phyloP scores from a whole-genome alignment of 2,113 vertebrate genomes.

The Canis aureus region DNA sequence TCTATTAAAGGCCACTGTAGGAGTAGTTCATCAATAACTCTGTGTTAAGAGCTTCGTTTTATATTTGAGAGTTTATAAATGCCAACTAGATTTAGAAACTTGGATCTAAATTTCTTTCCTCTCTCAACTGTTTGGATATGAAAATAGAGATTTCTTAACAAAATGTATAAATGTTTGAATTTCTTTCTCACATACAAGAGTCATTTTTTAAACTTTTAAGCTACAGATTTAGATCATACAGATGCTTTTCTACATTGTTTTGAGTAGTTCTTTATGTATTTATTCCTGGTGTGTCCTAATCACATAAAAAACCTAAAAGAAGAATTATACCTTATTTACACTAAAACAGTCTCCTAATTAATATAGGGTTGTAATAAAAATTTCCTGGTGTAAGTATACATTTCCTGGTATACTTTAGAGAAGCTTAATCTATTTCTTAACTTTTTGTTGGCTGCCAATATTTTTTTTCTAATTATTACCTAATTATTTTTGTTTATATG shows the following conservation, averaged over 20 bases:
- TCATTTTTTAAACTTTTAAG: neutral
- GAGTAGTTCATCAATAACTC: neutral
- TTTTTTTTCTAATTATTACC: slow-evolving; percentile 71
- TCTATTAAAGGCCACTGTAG: neutral
- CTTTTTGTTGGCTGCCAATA: slow-evolving; percentile 55
- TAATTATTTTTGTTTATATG: slow-evolving; percentile 74
- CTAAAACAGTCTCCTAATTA: neutral
- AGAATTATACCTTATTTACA: neutral
- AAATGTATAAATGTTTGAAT: neutral
- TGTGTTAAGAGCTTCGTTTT: neutral
- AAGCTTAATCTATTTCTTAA: slow-evolving; percentile 62
- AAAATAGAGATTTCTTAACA: slow-evolving; percentile 31
- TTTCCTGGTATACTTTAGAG: neutral
- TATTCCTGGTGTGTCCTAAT: neutral
- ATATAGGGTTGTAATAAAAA: neutral
- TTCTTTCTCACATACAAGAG: neutral
- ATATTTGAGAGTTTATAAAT: slow-evolving; percentile 36
- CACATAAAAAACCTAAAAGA: neutral
- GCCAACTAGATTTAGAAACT: neutral
- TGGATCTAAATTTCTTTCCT: neutral
- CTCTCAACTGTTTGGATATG: neutral
- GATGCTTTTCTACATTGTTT: neutral
- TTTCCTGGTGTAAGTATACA: slow-evolving; percentile 26
- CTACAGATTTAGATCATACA: neutral
- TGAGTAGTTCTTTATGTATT: neutral